Percentiles rank a stretch among this genome's conserved stretches.
Conservation (phyloP, 2,113 vertebrate genomes). For the Platichthys flesus region DNA sequence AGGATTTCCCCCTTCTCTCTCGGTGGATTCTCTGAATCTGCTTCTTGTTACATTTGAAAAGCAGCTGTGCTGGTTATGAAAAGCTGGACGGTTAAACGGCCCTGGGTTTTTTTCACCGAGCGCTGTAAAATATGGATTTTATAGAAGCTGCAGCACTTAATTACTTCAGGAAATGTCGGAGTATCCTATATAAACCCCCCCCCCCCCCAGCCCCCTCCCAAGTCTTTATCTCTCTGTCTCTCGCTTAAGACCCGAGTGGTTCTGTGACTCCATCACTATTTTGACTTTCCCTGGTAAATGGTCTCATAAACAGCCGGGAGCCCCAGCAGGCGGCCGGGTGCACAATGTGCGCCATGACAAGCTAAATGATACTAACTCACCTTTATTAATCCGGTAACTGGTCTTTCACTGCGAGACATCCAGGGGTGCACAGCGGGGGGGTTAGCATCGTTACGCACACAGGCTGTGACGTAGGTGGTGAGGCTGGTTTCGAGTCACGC, state of each 20-base stretch:
- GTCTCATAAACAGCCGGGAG: conserved; percentile 66
- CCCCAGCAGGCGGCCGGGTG: conserved; percentile 33
- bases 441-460: background rate
- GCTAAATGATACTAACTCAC: conserved; percentile 9
- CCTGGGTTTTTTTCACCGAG: background rate
- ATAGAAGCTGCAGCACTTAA: conserved; percentile 31
- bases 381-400: conserved; percentile 17
- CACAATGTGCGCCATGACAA: conserved; percentile 13
- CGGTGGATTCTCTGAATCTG: background rate
- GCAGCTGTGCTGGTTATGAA: background rate
- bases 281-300: conserved; percentile 60
- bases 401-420: conserved; percentile 5
- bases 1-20: conserved; percentile 16
- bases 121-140: conserved; percentile 17
- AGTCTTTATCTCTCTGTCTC: conserved; percentile 17
- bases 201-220: background rate
- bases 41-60: too few species aligned
- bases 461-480: conserved; percentile 5
- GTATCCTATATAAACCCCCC: conserved; percentile 37
- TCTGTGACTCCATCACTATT: conserved; percentile 58
- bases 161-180: conserved; percentile 39
- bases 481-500: conserved; percentile 34
- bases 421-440: conserved; percentile 33
- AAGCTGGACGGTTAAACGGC: background rate
- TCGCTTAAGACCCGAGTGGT: conserved; percentile 48